These are phyloP conservation scores for Syngnathoides biaculeatus DNA, from an alignment of 2,113 vertebrate species.

Conservation along the genomic window DNA sequence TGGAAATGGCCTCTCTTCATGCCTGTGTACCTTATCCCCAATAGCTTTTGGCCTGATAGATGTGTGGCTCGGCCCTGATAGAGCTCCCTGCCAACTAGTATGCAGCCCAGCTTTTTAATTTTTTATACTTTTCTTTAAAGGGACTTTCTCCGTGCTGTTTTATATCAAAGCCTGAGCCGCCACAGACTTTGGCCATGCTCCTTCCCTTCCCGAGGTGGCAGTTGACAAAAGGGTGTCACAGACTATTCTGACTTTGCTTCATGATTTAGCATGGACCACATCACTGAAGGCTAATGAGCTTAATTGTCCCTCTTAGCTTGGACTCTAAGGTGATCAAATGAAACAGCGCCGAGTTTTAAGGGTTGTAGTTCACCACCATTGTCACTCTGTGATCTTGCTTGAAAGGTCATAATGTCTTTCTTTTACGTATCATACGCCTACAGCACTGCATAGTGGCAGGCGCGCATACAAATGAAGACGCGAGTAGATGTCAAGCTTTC, in stretches of 20 bases:
- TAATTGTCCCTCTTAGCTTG: constrained; percentile 3
- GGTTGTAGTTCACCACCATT: constrained; percentile 8
- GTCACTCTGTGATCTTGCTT: constrained; percentile 30
- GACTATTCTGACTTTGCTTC: constrained; percentile 15
- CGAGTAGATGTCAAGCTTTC: constrained; percentile 39
- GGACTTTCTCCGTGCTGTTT: constrained; percentile 10
- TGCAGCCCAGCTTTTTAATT: constrained; percentile 27
- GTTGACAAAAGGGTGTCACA: constrained; percentile 8
- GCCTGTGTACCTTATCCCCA: constrained; percentile 59
- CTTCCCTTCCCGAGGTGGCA: constrained; percentile 3
- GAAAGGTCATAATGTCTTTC: constrained; percentile 42
- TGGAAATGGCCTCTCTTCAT: constrained; percentile 66
- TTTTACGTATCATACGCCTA: constrained; percentile 34
- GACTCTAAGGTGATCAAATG: constrained; percentile 12
- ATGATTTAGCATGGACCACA: constrained; percentile 8
- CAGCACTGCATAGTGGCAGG: constrained; percentile 3
- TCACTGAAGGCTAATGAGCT: constrained; percentile 17
- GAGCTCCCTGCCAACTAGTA: constrained; percentile 41
- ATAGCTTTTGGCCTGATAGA: constrained; percentile 54
- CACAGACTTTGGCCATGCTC: constrained; percentile 3
- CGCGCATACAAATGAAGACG: constrained; percentile 32
- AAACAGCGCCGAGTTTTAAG: constrained; percentile 11
- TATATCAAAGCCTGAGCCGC: constrained; percentile 25
- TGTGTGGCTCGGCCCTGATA: constrained; percentile 58
- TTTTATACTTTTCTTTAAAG: constrained; percentile 23